These are phyloP conservation scores for Choreutis nemorana DNA, from an alignment of 2,888 invertebrate genomes.

Conservation along the genomic window DNA sequence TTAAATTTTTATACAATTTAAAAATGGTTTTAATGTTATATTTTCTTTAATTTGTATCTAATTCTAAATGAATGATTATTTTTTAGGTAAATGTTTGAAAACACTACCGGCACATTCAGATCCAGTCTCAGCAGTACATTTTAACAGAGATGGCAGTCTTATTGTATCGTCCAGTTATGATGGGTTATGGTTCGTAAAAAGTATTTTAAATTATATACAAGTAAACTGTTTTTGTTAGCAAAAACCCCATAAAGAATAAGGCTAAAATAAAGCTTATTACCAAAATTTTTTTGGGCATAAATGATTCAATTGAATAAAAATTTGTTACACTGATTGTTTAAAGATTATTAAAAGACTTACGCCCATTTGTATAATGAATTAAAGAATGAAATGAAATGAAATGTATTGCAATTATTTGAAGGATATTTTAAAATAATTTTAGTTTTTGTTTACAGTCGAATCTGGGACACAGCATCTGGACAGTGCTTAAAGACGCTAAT, in stretches of 20 bases:
- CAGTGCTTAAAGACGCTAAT: slow-evolving; percentile 99
- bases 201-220: slow-evolving; percentile 12
- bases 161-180: slow-evolving; percentile 99
- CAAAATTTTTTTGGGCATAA: background rate
- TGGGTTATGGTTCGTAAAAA: slow-evolving; percentile 95
- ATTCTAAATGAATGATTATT: slow-evolving; percentile 7
- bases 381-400: background rate
- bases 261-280: background rate
- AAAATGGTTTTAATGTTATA: too few relatives aligned
- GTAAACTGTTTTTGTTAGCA: too few relatives aligned
- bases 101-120: slow-evolving; percentile 99
- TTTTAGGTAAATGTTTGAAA: slow-evolving; percentile 86
- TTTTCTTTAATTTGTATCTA: slow-evolving; percentile 6
- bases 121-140: slow-evolving; percentile 98
- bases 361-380: background rate
- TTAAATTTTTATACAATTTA: too few relatives aligned
- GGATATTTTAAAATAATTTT: background rate
- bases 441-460: slow-evolving; percentile 76
- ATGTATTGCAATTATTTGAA: background rate
- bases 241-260: background rate
- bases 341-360: background rate
- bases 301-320: background rate
- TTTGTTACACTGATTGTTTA: background rate
- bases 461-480: slow-evolving; percentile 99
- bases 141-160: slow-evolving; percentile 97